These are phyloP conservation scores for Phoeniculus purpureus DNA, from an alignment of 2,797 vertebrate species.

Conservation along the genomic window DNA sequence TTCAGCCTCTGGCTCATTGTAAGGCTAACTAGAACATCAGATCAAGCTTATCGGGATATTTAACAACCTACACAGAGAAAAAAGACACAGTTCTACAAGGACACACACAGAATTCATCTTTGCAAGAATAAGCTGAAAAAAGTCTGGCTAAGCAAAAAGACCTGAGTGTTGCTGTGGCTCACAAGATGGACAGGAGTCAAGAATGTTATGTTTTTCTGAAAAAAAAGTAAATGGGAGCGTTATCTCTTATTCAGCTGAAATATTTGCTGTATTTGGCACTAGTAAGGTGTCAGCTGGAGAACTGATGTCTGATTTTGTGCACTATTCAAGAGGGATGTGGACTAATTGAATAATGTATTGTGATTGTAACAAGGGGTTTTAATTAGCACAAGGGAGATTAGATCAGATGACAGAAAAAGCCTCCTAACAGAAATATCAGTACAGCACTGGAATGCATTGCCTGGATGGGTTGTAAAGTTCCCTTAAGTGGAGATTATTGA, in stretches of 20 bases:
- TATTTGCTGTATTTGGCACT: constrained; percentile 56
- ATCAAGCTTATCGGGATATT: not conserved
- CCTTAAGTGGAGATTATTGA: not conserved
- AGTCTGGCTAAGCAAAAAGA: not conserved
- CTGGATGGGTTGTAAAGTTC: not conserved
- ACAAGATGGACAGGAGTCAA: constrained; percentile 22
- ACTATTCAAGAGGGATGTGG: not conserved
- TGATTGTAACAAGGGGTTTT: constrained; percentile 19
- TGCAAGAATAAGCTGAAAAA: not conserved
- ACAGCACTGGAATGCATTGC: not conserved
- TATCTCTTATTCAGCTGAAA: constrained; percentile 47
- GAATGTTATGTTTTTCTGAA: constrained; percentile 39
- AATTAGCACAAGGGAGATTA: constrained; percentile 29
- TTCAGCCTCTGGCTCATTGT: not conserved
- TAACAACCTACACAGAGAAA: not conserved
- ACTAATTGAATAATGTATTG: not conserved
- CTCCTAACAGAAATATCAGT: not conserved
- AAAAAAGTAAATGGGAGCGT: constrained; percentile 6
- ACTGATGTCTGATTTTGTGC: constrained; percentile 10
- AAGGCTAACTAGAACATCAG: not conserved
- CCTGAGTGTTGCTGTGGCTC: not conserved
- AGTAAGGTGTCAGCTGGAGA: constrained; percentile 19
- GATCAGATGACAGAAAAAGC: constrained; percentile 30
- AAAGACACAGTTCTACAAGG: not conserved
- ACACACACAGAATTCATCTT: not conserved